Base-by-base conservation (phyloP, 2,888 invertebrate genomes). In the Cacoxenus indagator region DNA sequence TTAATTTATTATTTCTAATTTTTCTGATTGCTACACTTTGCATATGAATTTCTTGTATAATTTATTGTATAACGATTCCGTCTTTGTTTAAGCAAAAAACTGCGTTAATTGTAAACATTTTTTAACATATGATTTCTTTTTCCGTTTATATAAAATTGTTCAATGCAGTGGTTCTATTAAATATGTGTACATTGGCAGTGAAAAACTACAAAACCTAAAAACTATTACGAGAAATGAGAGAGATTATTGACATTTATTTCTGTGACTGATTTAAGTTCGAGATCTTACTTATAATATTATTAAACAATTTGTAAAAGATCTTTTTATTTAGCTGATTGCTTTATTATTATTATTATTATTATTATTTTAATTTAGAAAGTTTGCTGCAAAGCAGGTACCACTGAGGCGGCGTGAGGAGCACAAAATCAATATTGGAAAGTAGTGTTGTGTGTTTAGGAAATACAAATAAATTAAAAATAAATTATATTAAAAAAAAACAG, bases 161-260 rank as follows among this genome's bases (percentile, higher is more conserved):
- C 75, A 77, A 78, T 81, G 81, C 77, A 81, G 76, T 81, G 77
- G 73, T 73, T 67, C 9, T 37, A 74, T 72, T 69, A 67, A 67
- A 48, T 45, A 77, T 81, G 82, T 80, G 78, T 77, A 68, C 61
- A 73, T 77, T 81, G 80, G 80, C 82, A 81, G 80, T 81, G 80
- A 80, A 73, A 73, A 80, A 73, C 75, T 79, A 76, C 73, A 72
- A 26, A 81, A 79, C 75, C 70, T 54, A 81, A 73, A 67, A 62
- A 67, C 71, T 48, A 61, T 67, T 75, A 72, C 24, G 45, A 62
- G 45, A 62, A 45, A 17, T 19, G 45, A 14, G 6, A 22, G 17
- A 24, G 17, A n/a, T 29, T 19, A 14, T 26, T 4, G 11, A 57
- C n/a, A 27, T 27, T 24, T 43, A 43, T 43, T 61, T 43, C 2